Evolutionary conservation across 2,888 invertebrate genomes (phyloP).

Genomic region (Drosophila lacicola): DNA sequence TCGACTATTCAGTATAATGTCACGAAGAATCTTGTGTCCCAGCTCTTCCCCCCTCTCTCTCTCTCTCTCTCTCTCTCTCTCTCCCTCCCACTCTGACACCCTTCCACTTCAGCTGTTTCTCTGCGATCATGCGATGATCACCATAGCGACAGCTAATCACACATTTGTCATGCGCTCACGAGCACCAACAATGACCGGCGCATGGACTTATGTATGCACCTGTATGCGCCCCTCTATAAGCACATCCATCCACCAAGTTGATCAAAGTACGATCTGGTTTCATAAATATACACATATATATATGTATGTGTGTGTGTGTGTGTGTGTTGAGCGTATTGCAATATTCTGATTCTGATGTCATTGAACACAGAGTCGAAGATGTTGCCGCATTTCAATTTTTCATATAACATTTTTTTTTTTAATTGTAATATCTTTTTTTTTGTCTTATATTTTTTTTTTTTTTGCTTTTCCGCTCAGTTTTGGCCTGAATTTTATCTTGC

Average conservation of each 20-base stretch:
- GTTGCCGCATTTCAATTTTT: conserved; percentile 34
- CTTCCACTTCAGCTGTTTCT: background rate
- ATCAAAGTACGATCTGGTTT: conserved; percentile 50
- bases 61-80: background rate
- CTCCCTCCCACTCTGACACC: background rate
- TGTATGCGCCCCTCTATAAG: conserved; percentile 34
- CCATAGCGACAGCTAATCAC: background rate
- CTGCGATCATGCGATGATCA: conserved; percentile 1
- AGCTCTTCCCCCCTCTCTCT: background rate
- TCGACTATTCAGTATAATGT: too few species aligned
- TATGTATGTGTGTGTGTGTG: conserved; percentile 14
- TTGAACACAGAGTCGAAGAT: conserved; percentile 53
- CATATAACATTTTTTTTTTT: conserved; percentile 32
- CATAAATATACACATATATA: conserved; percentile 17
- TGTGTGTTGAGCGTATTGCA: conserved; percentile 37
- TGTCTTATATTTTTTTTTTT: conserved; percentile 3
- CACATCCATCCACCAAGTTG: conserved; percentile 14
- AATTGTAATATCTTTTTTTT: conserved; percentile 20
- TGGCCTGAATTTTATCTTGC: conserved; percentile 77
- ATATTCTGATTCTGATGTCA: conserved; percentile 56
- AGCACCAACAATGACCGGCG: conserved; percentile 19
- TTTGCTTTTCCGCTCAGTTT: conserved; percentile 50
- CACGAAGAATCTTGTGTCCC: too few species aligned
- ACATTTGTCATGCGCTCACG: conserved; percentile 35
- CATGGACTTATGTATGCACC: conserved; percentile 42